Evolutionary conservation across 1,140 invertebrate genomes (phyloP).

Genomic region (Pseudobourletiella spinata): DNA sequence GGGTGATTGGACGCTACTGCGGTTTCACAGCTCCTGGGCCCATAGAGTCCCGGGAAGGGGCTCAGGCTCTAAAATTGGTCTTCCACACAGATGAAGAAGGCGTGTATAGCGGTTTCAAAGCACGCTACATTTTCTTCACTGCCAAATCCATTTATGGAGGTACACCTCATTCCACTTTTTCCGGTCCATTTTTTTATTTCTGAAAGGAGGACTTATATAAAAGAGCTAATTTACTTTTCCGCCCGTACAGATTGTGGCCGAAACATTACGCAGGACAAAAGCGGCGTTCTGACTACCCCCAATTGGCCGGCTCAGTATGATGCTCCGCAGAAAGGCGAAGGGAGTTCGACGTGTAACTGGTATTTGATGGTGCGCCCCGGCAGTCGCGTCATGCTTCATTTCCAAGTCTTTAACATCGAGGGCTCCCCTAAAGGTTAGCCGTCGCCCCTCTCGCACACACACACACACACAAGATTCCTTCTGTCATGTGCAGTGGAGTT

Average conservation of each 20-base stretch:
- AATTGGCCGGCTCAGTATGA: constrained; percentile 79
- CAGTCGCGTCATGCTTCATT: constrained; percentile 74
- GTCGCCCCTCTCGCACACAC: background rate
- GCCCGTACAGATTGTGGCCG: constrained; percentile 77
- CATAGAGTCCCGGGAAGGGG: constrained; percentile 75
- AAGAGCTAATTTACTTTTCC: no score
- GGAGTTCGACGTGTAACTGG: constrained; percentile 79
- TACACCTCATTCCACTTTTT: no score
- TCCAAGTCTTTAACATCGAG: constrained; percentile 78
- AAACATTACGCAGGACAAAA: constrained; percentile 73
- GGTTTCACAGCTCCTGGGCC: constrained; percentile 52
- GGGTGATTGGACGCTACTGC: constrained; percentile 62
- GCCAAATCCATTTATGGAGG: constrained; percentile 76
- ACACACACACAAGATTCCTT: no score
- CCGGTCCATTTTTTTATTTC: no score
- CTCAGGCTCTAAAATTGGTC: constrained; percentile 69
- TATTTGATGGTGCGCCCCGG: constrained; percentile 72
- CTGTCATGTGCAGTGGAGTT: background rate
- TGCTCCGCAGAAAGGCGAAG: constrained; percentile 58
- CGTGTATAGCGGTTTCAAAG: constrained; percentile 84
- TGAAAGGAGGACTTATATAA: no score
- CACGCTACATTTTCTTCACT: constrained; percentile 74
- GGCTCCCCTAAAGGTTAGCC: constrained; percentile 68
- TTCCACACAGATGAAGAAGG: constrained; percentile 71
- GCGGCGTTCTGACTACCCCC: constrained; percentile 76